Evolutionary conservation across 1,140 invertebrate genomes (phyloP).

Genomic region (Musca vetustissima): DNA sequence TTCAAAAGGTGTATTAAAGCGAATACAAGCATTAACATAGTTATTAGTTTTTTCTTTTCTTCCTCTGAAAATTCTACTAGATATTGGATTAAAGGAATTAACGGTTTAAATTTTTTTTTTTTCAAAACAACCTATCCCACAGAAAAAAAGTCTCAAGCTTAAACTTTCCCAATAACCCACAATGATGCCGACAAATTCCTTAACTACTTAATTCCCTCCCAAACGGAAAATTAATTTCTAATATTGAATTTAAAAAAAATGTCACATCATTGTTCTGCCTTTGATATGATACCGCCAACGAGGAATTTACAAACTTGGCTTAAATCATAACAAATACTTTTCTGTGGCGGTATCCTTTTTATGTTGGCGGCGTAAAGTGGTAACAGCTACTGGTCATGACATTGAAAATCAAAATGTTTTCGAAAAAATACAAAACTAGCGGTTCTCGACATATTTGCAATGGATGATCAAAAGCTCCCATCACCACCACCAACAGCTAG

Average conservation of each 20-base stretch:
- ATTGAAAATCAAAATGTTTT: background rate
- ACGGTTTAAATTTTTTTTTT: too few species aligned
- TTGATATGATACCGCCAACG: conserved; percentile 7
- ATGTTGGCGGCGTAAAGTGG: background rate
- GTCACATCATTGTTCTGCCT: background rate
- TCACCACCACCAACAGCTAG: background rate
- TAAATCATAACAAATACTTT: conserved; percentile 20
- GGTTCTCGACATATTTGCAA: conserved; percentile 14
- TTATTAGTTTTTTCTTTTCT: too few species aligned
- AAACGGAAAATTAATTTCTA: background rate
- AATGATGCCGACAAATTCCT: too few species aligned
- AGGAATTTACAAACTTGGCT: conserved; percentile 5
- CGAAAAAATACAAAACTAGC: conserved; percentile 4
- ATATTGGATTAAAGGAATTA: too few species aligned
- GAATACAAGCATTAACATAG: too few species aligned
- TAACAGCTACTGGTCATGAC: conserved; percentile 6
- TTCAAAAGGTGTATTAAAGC: too few species aligned
- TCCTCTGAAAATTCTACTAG: too few species aligned
- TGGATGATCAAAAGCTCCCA: background rate
- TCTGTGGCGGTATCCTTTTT: background rate
- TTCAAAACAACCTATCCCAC: too few species aligned
- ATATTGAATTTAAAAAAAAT: too few species aligned
- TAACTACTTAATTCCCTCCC: too few species aligned
- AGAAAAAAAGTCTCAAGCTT: too few species aligned
- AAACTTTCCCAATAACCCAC: too few species aligned